Evolutionary conservation across 1,140 invertebrate species (phyloP), one percentile per base, ranked within the genome.

Genomic region (Helicoverpa zea): DNA sequence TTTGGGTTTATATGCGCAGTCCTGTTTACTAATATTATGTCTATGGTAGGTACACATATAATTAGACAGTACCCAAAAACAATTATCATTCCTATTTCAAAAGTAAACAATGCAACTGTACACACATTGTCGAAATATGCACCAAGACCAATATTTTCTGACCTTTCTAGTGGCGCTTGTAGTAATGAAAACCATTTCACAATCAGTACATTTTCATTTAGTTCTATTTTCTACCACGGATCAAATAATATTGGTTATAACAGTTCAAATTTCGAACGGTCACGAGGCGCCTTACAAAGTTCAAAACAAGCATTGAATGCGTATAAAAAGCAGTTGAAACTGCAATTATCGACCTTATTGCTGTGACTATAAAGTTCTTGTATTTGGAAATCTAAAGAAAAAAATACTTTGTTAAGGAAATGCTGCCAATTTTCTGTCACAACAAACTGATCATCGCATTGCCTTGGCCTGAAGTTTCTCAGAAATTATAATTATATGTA

Each of bases 401-500:
- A 63, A 30, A n/a, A 18, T 66, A 64, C 18, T 77, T 77, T 68
- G 76, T 78, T 54, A 7, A 54, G 63, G 49, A 35, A 47, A 68
- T 56, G 63, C 23, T 78, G 76, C 76, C 76, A 78, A 78, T 54
- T 78, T 64, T 78, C 52, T 56, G 61, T 78, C 61, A 56, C 54
- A 64, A 78, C 63, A 78, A 56, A 54, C n/a, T n/a, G 35, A n/a
- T 63, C 43, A 66, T 47, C 43, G n/a, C 63, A 16, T n/a, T 16
- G 14, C 35, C 63, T 66, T 63, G 61, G 61, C 29, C 30, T 49
- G 63, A 66, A 12, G 63, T 49, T 43, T 66, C 43, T 16, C 9
- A 18, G 9, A 47, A 11, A 12, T 18, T 9, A n/a, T n/a, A 47
- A 66, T 47, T 63, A 16, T 63, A 30, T 43, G 0, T 43, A 43